Evolutionary conservation across 1,140 invertebrate species (phyloP), one percentile per base, ranked within the genome.

Genomic region (Papilio polytes): DNA sequence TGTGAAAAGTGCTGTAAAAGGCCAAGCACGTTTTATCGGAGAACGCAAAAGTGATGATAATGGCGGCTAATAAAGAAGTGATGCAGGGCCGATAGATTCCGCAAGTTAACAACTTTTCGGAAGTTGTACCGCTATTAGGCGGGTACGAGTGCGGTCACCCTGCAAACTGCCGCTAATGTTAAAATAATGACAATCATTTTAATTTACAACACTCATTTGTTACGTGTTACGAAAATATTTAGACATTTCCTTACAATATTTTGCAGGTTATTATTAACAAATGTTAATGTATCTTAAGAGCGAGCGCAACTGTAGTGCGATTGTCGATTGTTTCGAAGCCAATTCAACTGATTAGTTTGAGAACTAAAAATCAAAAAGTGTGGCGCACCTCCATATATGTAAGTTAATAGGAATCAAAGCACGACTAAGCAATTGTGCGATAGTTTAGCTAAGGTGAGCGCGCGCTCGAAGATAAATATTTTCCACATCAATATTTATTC

Each of bases 31-130:
- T 94, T 93, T 92, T 91, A 92, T 92, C 91, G 92, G 86, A 85
- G 90, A 93, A 90, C 90, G 90, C 89, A 90, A 87, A 88, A 89
- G 85, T 88, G 90, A 91, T 92, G 92, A 94, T 94, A 94, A 94
- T 94, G 93, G 91, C 73, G 44, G 90, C 84, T 87, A 92, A 89
- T 94, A 94, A 94, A 94, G 93, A 92, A 91, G 86, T 86, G 85
- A 83, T 80, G 86, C 87, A 88, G 84, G 82, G 83, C 82, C 90
- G 91, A 94, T 94, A 94, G 92, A 92, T 94, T 92, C 85, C 88
- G 87, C 85, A 91, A 94, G 90, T 94, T 94, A 86, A 89, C 88
- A 94, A 94, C 91, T 94, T 94, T 94, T 89, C 81, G 91, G 89
- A 81, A 85, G 82, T 84, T 87, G 83, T 84, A 86, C 88, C 81